phyloP scores from a whole-genome alignment of 2,797 vertebrate genomes.

The Hirundo rustica region DNA sequence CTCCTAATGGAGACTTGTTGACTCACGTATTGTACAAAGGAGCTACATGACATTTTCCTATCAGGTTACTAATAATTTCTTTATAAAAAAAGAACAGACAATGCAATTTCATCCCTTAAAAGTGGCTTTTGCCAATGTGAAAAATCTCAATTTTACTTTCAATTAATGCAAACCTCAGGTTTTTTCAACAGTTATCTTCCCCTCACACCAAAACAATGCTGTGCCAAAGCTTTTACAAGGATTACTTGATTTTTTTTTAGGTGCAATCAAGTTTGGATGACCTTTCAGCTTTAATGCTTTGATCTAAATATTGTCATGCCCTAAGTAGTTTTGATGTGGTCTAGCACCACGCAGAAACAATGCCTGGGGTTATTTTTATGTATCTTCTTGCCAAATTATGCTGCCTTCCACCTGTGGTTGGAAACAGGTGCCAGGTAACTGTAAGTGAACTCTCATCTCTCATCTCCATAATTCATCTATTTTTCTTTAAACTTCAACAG shows the following conservation, averaged over 20 bases:
- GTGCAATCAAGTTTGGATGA: not conserved
- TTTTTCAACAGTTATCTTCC: not conserved
- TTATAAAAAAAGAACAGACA: not conserved
- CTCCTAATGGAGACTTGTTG: not conserved
- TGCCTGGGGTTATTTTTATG: not conserved
- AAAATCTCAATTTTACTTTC: not conserved
- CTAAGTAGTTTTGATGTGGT: not conserved
- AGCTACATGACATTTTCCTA: not conserved
- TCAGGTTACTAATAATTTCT: not conserved
- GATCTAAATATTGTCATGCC: not conserved
- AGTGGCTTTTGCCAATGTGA: not conserved
- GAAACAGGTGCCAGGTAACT: not conserved
- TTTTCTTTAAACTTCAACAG: not conserved
- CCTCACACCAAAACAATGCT: not conserved
- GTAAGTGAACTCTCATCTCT: not conserved
- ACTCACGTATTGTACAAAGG: not conserved
- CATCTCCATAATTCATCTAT: not conserved
- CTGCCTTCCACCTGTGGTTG: not conserved
- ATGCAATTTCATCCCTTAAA: not conserved
- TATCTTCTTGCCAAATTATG: not conserved
- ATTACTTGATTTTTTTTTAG: not conserved
- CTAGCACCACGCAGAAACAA: not conserved
- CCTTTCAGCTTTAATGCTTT: constrained; percentile 35
- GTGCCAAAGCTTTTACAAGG: not conserved
- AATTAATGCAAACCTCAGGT: not conserved